Conservation (phyloP, 2,888 invertebrate species). For the Archaeoteleia sp. region DNA sequence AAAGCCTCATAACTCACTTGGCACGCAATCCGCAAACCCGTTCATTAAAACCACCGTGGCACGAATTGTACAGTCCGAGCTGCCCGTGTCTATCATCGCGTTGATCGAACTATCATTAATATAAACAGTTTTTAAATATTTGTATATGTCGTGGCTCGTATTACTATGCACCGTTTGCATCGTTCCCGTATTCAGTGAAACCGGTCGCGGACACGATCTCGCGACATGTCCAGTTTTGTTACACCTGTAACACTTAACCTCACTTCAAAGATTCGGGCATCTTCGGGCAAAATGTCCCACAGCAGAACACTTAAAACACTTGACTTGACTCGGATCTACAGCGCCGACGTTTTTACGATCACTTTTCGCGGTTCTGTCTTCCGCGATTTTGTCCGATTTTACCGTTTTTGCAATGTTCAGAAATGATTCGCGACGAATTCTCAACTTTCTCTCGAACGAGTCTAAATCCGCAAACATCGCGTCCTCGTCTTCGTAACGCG, state of each 20-base stretch:
- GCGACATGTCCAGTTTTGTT: background rate
- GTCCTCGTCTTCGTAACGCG: background rate
- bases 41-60: constrained; percentile 3
- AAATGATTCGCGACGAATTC: background rate
- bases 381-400: too few species aligned
- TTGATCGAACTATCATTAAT: constrained; percentile 5
- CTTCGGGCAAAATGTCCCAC: background rate
- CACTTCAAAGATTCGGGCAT: background rate
- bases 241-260: background rate
- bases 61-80: too few species aligned
- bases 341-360: too few species aligned
- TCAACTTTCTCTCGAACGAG: background rate
- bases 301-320: constrained; percentile 6
- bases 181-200: background rate
- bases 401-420: too few species aligned
- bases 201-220: background rate
- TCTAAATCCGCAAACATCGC: background rate
- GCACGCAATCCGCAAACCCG: too few species aligned
- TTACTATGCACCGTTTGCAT: too few species aligned
- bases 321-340: too few species aligned
- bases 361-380: background rate
- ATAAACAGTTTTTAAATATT: constrained; percentile 3
- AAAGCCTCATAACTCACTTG: too few species aligned
- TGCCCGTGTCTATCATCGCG: constrained; percentile 22
- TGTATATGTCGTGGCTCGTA: too few species aligned